Evolutionary conservation across 37 sponge, comb jelly and placozoan species (phyloP), one percentile per base, ranked within the genome.

Genomic region (Tethya wilhelma): DNA sequence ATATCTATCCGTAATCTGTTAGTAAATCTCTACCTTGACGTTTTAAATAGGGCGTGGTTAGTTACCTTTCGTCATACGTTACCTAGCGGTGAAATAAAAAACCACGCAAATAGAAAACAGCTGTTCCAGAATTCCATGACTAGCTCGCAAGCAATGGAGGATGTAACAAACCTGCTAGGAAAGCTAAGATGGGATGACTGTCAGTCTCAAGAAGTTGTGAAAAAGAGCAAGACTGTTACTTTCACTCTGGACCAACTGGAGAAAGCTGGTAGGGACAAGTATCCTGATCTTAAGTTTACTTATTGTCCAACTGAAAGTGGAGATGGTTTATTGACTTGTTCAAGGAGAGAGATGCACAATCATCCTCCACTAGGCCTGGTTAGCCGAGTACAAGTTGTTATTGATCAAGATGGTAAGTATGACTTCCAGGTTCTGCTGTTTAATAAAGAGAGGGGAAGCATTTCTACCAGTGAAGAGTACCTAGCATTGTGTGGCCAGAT

Each of bases 311-410:
- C 29, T 30, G 40, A 37, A 67, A 4, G 23, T 67, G 68, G 68
- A 67, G 63, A 30, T 37, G 23, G 68, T 37, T 37, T 23, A 67
- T 36, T 67, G 23, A 67, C 68, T 30, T 67, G 68, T 23, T 67
- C 62, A 32, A 44, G 36, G 44, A 72, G 30, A 29, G 55, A 72
- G 4, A 8, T 72, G 30, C 55, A 72, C 42, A 43, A 78, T 78
- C 79, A 78, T 64, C 79, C 79, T 25, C 80, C 80, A 2, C 40
- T 67, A 4, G 80, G 80, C 38, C 12, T 66, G n/a, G 56, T 66
- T 64, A 67, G 57, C 28, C 26, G 69, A 20, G 58, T 79, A 29
- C 44, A 45, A 12, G 56, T 81, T 19, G 26, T 80, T 36, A n/a
- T n/a, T n/a, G 30, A 80, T 46, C 31, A 78, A 34, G 68, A 39